Evolutionary conservation across 1,140 invertebrate species (phyloP), one percentile per base, ranked within the genome.

Genomic region (Trigoniulus corallinus): DNA sequence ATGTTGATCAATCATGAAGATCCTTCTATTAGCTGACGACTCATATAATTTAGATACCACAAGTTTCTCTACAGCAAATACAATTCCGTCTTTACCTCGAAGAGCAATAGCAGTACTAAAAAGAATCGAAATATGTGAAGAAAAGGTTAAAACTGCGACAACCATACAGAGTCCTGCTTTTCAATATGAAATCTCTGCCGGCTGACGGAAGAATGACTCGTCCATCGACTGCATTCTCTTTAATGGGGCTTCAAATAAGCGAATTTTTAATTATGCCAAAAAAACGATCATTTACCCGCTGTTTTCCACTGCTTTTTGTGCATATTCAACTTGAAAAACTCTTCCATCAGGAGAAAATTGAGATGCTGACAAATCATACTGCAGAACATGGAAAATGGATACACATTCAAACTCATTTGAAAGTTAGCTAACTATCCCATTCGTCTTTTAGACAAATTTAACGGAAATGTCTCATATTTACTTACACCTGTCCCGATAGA

Each of bases 301-400:
- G 61, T 95, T 97, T 74, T 98, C 96, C 1, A 98, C 94, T 15
- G 96, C 96, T 72, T 99, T 99, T 47, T 88, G 83, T 23, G 96
- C 96, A 73, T 99, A 99, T 75, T 99, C 96, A 1, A 99, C 92
- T 81, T 98, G 93, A 72, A 98, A 98, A 45, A 98, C 92, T 60
- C 92, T 72, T 15, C 96, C 96, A 71, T 99, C 96, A 12, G 96
- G 95, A 12, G 94, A 98, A 74, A 98, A 99, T 74, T 98, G 96
- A 18, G 96, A 97, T 10, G 95, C 95, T 53, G 93, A 98, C 57
- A 99, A 74, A 79, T 99, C 96, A 67, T 98, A 97, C 87, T 93
- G 65, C 23, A 79, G 76, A 59, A 52, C 66, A 64, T 45, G 51
- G 56, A 52, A 50, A 45, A 47, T 29, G n/a, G 18, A 34, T 47